phyloP scores from a whole-genome alignment of 2,113 vertebrate species.

The Hydrochoerus hydrochaeris region DNA sequence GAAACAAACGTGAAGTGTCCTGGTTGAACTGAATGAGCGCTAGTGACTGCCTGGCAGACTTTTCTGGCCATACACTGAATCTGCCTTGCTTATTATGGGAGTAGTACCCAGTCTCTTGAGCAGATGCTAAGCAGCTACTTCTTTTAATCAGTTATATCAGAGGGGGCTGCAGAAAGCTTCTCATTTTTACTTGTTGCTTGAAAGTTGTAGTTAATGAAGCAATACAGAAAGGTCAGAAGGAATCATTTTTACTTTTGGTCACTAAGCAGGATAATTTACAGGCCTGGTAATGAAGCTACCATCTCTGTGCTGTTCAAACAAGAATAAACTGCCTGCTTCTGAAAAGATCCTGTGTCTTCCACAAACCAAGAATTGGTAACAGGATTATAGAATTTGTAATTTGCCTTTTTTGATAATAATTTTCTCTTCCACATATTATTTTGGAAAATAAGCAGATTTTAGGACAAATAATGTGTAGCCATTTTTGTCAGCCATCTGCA shows the following conservation, averaged over 20 bases:
- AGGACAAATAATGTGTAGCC: not conserved
- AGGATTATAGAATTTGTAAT: not conserved
- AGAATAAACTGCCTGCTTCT: not conserved
- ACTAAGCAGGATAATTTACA: constrained; percentile 67
- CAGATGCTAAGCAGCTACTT: not conserved
- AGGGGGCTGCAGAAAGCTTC: not conserved
- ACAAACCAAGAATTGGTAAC: not conserved
- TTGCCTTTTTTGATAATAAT: not conserved
- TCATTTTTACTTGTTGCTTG: constrained; percentile 55
- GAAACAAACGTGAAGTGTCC: constrained; percentile 11
- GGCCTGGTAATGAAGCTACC: not conserved
- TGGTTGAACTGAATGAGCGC: not conserved
- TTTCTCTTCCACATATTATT: not conserved
- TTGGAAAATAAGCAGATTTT: not conserved
- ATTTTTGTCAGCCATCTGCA: not conserved
- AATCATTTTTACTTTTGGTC: constrained; percentile 74
- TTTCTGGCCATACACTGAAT: constrained; percentile 18
- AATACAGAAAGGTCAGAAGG: constrained; percentile 66
- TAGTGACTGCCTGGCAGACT: not conserved
- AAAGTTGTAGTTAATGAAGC: constrained; percentile 69
- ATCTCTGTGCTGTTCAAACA: not conserved
- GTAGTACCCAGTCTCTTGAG: not conserved
- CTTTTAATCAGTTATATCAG: constrained; percentile 8
- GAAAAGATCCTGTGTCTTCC: constrained; percentile 52
- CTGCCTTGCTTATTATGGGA: not conserved